Evolutionary conservation across 2,113 vertebrate species (phyloP).

Genomic region (Microtus montanus): DNA sequence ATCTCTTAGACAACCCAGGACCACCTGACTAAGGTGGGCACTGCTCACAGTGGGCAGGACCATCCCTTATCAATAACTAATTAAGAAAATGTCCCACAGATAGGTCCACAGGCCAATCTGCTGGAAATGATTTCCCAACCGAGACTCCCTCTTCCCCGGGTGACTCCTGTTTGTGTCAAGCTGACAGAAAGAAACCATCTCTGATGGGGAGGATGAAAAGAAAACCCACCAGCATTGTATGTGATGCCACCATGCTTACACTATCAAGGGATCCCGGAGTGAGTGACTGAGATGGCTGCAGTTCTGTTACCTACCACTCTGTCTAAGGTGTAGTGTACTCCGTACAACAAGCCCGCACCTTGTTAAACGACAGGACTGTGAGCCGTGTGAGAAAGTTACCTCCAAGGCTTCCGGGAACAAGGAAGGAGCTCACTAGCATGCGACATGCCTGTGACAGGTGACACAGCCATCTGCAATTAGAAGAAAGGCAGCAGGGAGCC

Average conservation of each 20-base stretch:
- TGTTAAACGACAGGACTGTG: background rate
- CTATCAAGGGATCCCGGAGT: background rate
- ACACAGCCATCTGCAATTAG: background rate
- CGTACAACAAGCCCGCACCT: too few relatives aligned
- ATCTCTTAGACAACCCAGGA: background rate
- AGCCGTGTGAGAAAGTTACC: background rate
- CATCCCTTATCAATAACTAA: background rate
- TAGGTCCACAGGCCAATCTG: background rate
- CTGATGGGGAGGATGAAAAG: background rate
- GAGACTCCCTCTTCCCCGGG: background rate
- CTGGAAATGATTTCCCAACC: background rate
- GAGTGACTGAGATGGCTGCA: background rate
- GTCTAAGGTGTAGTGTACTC: background rate
- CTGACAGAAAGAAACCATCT: background rate
- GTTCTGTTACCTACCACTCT: background rate
- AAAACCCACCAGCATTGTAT: background rate
- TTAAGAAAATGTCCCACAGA: background rate
- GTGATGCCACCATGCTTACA: background rate
- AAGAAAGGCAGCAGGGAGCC: background rate
- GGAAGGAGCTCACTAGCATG: background rate
- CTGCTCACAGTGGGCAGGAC: background rate
- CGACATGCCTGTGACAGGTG: background rate
- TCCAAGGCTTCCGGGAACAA: background rate
- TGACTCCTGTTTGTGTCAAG: background rate
- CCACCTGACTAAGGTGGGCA: background rate